These are phyloP conservation scores for Larimichthys polyactis DNA, from an alignment of 2,113 vertebrate genomes.

Conservation along the genomic window DNA sequence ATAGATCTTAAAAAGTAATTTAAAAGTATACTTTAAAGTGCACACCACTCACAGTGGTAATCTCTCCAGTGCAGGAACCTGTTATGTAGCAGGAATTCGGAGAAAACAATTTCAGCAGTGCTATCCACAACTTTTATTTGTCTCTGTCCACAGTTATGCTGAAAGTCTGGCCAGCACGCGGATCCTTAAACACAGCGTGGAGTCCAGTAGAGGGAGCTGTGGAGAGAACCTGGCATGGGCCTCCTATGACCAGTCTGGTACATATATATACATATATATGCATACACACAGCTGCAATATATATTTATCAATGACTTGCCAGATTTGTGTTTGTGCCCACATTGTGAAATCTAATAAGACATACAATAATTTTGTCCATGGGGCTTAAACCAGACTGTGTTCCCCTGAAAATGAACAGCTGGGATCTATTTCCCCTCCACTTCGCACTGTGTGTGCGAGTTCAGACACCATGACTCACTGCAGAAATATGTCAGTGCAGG, in stretches of 20 bases:
- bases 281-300: neutral
- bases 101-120: neutral
- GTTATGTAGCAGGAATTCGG: neutral
- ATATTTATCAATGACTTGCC: neutral
- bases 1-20: neutral
- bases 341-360: neutral
- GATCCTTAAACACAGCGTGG: slow-evolving; percentile 94
- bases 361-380: slow-evolving; percentile 6
- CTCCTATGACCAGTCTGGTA: slow-evolving; percentile 95
- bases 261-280: neutral
- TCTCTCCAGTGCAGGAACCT: neutral
- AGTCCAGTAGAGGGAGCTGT: slow-evolving; percentile 93
- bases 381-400: slow-evolving; percentile 14
- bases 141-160: slow-evolving; percentile 87
- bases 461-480: slow-evolving; percentile 70
- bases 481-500: slow-evolving; percentile 63
- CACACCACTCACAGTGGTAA: neutral
- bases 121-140: neutral
- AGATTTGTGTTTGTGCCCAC: neutral
- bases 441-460: slow-evolving; percentile 25
- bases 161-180: slow-evolving; percentile 92
- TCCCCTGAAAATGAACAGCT: slow-evolving; percentile 60
- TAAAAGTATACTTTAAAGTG: neutral
- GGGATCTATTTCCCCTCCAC: slow-evolving; percentile 60
- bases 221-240: slow-evolving; percentile 98